Base-by-base conservation (phyloP, 2,113 vertebrate genomes). In the Girardinichthys multiradiatus region DNA sequence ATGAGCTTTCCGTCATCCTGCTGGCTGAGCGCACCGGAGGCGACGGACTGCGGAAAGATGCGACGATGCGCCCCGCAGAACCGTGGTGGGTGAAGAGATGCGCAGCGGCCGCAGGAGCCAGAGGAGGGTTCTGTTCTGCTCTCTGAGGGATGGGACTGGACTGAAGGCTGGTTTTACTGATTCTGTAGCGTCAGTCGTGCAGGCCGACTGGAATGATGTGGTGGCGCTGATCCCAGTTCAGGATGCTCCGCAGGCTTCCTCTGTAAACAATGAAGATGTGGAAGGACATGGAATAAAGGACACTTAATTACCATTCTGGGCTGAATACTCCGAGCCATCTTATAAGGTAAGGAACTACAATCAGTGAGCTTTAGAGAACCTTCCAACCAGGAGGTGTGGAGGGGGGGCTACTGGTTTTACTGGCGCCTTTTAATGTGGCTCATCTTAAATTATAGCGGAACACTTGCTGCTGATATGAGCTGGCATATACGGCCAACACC, bases 21-120 rank as follows among this genome's bases (percentile, higher is more conserved):
- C 71, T 76, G 51, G 58, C 72, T 74, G 77, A 74, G 70, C 80
- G 82, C 80, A 73, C 81, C 84, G 80, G 86, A 86, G 87, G 76
- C 80, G 81, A 88, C 62, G 1, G 35, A 64, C 90, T 91, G 90
- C 91, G 83, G 89, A 88, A 90, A 60, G 87, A 90, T 87, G 89
- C 83, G 81, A 63, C 83, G 80, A 60, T 58, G 72, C 71, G 61
- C 82, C 76, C 68, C 51, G 77, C 70, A 42, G 64, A 77, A 60
- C 70, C 42, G 79, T 68, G 70, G 51, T 1, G 73, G 68, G 31
- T 74, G 76, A 79, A 61, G 37, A 29, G 85, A 86, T 82, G 84
- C 86, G 83, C 83, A 84, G 26, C 67, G 78, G 84, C 70, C 71
- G 75, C 77, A 24, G 69, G 72, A 73, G 28, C 14, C 21, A 5